Base-by-base conservation (phyloP, 2,888 invertebrate genomes). In the Cetonia aurata region DNA sequence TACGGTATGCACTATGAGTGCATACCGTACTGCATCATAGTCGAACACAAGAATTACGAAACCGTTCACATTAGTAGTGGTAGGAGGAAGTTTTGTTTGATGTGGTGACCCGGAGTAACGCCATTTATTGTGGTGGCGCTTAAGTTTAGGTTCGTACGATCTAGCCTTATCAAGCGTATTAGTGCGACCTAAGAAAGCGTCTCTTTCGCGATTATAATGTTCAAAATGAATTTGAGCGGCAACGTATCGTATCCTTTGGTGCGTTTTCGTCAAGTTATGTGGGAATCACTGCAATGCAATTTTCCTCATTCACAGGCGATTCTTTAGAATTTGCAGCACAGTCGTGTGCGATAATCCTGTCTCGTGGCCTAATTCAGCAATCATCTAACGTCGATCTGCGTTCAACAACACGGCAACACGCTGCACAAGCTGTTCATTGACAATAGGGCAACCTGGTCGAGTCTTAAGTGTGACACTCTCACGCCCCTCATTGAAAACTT, bases 401-500 rank as follows among this genome's bases (percentile, higher is more conserved):
- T 53, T 25, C 9, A 53, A 53, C 53, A 31, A 53, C 0, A 25
- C 31, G n/a, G 53, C n/a, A 53, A 19, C 33, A 33, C 4, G 4
- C 33, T 33, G 6, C 33, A 33, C 53, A 19, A 19, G 25, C 53
- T 53, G 25, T 53, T 53, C 53, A 53, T 53, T 53, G 25, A 53
- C 53, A 19, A 19, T 53, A 13, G 48, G 48, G 13, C 48, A 15
- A 48, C 13, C 48, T 48, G 48, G 13, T 13, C 13, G 48, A 2
- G 53, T n/a, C 25, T 19, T 9, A 10, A 0, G 10, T 53, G 53
- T 19, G 25, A 53, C 53, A 53, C 25, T 53, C 53, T 3, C 25
- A 53, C n/a, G 19, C 25, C 53, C 53, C 31, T 53, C 53, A 53
- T 31, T 53, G 25, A 17, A 53, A 53, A n/a, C 19, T 19, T 53